Evolutionary conservation across 2,113 vertebrate species (phyloP).

Genomic region (Tachysurus vachellii): DNA sequence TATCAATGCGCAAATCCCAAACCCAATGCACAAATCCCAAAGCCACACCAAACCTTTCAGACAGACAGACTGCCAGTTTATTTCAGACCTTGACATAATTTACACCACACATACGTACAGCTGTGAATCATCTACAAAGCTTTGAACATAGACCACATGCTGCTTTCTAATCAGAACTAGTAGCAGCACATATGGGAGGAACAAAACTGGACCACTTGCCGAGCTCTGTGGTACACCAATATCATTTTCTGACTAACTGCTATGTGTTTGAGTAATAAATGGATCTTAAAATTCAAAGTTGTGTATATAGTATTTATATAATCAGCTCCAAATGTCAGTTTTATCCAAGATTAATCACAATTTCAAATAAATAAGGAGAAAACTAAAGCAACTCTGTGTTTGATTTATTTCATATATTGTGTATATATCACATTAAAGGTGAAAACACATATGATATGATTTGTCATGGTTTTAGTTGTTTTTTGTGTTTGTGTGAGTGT

Average conservation of each 20-base stretch:
- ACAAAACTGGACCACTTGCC: background rate
- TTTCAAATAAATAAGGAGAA: background rate
- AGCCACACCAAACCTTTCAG: background rate
- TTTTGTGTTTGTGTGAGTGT: background rate
- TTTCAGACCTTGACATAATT: background rate
- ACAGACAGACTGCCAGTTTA: background rate
- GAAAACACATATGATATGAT: background rate
- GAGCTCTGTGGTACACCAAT: background rate
- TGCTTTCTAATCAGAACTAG: background rate
- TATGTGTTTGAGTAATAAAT: background rate
- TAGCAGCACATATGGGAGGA: background rate
- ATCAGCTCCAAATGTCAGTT: background rate
- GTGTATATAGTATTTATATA: background rate
- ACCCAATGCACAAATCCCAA: background rate
- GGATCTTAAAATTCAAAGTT: background rate
- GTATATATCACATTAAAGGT: background rate
- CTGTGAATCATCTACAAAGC: background rate
- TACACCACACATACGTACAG: background rate
- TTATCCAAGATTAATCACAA: background rate
- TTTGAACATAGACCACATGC: background rate
- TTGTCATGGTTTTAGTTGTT: background rate
- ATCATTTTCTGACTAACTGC: background rate
- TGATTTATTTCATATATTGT: background rate
- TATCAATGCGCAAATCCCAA: background rate
- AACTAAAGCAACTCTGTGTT: background rate